phyloP scores from a whole-genome alignment of 1,140 invertebrate species.

The Brachionus sp. region DNA sequence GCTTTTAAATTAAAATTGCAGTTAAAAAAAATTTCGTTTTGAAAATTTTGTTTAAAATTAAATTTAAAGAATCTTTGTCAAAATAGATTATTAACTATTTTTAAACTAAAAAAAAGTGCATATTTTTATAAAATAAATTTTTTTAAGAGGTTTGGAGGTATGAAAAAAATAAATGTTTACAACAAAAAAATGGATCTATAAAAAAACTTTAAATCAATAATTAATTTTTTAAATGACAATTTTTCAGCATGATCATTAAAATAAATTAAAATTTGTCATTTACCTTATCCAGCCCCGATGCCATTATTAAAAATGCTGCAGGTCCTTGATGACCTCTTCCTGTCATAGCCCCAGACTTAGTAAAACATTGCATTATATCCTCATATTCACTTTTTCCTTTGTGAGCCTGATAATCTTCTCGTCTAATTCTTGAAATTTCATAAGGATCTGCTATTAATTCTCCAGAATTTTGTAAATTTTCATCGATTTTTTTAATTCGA shows the following conservation, averaged over 20 bases:
- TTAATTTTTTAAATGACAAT: no score
- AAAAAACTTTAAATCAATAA: no score
- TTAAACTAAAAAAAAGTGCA: no score
- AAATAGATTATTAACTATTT: no score
- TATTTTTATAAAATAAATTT: no score
- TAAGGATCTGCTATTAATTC: constrained; percentile 79
- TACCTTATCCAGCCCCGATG: constrained; percentile 76
- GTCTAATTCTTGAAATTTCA: constrained; percentile 79
- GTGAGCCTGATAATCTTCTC: constrained; percentile 74
- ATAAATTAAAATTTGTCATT: neutral
- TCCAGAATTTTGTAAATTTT: constrained; percentile 69
- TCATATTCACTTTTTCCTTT: constrained; percentile 76
- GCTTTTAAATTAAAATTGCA: neutral
- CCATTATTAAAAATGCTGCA: constrained; percentile 80
- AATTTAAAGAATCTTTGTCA: no score
- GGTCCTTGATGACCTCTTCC: constrained; percentile 84
- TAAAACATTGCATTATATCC: constrained; percentile 78
- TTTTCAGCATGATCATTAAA: neutral
- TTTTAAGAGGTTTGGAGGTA: no score
- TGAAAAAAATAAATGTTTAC: no score
- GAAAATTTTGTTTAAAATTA: no score
- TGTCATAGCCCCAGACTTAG: constrained; percentile 66
- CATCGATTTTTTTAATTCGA: constrained; percentile 59
- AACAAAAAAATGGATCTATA: no score
- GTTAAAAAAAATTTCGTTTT: neutral